phyloP scores from a whole-genome alignment of 2,797 vertebrate species.

The Acestrorhynchus altus region DNA sequence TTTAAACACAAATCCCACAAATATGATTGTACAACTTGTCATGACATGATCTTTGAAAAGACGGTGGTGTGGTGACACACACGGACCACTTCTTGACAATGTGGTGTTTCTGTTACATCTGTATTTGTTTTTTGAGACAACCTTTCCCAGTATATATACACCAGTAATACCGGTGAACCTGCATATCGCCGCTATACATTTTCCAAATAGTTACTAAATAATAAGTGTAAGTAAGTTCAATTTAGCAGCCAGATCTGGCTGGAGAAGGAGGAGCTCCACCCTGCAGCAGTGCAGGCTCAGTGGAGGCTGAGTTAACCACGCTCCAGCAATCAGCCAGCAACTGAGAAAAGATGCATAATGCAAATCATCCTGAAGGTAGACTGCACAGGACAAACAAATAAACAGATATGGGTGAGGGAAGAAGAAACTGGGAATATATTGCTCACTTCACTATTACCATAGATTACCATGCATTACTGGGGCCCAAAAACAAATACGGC shows the following conservation, averaged over 20 bases:
- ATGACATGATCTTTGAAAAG: no score
- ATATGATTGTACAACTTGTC: no score
- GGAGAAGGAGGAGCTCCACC: not conserved
- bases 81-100: no score
- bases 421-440: slow-evolving; percentile 19
- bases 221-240: not conserved
- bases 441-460: slow-evolving; percentile 24
- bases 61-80: no score
- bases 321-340: slow-evolving; percentile 19
- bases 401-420: slow-evolving; percentile 16
- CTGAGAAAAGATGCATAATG: slow-evolving; percentile 27
- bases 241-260: no score
- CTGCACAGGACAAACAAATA: slow-evolving; percentile 11
- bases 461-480: slow-evolving; percentile 30
- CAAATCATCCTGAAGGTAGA: slow-evolving; percentile 23
- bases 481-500: not conserved
- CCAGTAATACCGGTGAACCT: no score
- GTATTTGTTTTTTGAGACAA: no score
- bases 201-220: not conserved
- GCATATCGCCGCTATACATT: no score
- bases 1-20: no score
- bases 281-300: not conserved
- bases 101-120: no score
- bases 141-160: no score
- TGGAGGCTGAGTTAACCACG: not conserved